Base-by-base conservation (phyloP, 2,797 vertebrate genomes). In the Lithobates sylvaticus region DNA sequence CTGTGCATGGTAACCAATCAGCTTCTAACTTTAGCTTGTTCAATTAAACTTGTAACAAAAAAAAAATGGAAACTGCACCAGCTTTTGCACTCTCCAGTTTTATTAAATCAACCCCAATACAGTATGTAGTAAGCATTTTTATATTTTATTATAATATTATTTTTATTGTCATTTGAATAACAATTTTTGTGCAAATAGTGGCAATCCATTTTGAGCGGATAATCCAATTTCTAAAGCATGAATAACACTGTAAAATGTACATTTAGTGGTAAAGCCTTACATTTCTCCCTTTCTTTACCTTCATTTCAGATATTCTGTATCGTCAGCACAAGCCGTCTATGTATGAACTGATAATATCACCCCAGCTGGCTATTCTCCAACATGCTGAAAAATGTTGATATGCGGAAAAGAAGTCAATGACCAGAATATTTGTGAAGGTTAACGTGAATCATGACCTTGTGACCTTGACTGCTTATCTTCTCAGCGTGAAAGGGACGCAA, bases 281-380 rank as follows among this genome's bases (percentile, higher is more conserved):
- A 3, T 10, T 58, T 34, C 36, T 68, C 42, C 29, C 34, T 0
- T 13, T 72, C 34, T 67, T 26, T 26, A 34, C 36, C 23, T 13
- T 23, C 65, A 64, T 36, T 32, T 44, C 18, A 44, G 18, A 29
- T 44, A 83, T 68, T 83, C 29, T 75, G 58, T 26, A 50, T 61
- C 21, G 67, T 78, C 83, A 84, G 83, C 83, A 71, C 7, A 78
- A 10, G 4, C 42, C 10, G 58, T 72, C 67, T 78, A 64, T 27
- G 68, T 78, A 71, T 39, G 47, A 64, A 72, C 68, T 70, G 83
- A 84, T 84, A 78, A 3, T 26, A 84, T 84, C 83, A 39, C 29
- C 18, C 15, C 3, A 2, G 23, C 34, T 78, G 84, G 36, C 77
- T 73, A 65, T 79, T 67, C 76, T 85, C 76, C 84, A 67, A 34